Evolutionary conservation across 2,888 invertebrate species (phyloP), one percentile per base, ranked within the genome.

Genomic region (Mimumesa dahlbomi): DNA sequence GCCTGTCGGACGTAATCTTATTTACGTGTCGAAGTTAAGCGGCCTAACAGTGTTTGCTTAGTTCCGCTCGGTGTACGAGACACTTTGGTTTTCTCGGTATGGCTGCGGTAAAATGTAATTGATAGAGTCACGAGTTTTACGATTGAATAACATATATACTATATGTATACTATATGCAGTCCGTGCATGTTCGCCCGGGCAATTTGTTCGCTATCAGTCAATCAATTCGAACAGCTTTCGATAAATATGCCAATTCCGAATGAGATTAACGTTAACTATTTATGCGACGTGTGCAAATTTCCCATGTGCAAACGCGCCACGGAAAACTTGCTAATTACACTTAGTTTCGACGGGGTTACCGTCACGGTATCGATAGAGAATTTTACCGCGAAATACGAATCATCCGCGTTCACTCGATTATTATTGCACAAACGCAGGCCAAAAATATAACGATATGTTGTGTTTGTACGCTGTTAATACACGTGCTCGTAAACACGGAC

Each of bases 1-100:
- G 58, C 54, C 76, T 52, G 62, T 29, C 54, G 46, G 34, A 63
- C 59, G 72, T 73, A 77, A 77, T 79, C 79, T 79, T 68, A 63
- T 79, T 79, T 79, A 73, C 67, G 63, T 68, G 72, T 50, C 58
- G 25, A 58, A 68, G 66, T 76, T 76, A 78, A 79, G 58, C 74
- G 73, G 58, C 56, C 54, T 73, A 73, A 53, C 57, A 22, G 58
- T 77, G 49, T 75, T 79, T 77, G 57, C 64, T 69, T 49, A 59
- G 61, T 73, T 69, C 52, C 48, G 56, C 25, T 59, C 54, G 22
- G 58, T 48, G 57, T 14, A 16, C 34, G 52, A 63, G 62, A 62
- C 56, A 40, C 59, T 67, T 64, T 36, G 57, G 19, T 64, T 64
- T 13, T 45, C 34, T 45, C 40, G 19, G 40, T 34, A 45, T 64